phyloP scores from a whole-genome alignment of 2,113 vertebrate genomes.

The Thermophis baileyi region DNA sequence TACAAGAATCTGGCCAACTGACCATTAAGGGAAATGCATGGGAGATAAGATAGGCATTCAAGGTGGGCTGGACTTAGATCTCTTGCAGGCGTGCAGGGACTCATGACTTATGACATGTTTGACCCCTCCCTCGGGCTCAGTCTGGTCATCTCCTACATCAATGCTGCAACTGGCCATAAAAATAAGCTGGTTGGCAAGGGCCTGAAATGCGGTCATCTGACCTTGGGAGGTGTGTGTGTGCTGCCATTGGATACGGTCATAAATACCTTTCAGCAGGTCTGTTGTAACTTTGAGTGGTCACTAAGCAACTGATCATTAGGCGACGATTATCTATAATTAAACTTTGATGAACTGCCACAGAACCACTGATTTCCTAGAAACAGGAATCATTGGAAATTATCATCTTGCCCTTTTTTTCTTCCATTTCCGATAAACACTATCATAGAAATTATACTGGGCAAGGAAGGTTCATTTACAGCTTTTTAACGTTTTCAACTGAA shows the following conservation, averaged over 20 bases:
- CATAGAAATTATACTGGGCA: not conserved
- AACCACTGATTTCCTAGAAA: not conserved
- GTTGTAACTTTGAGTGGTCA: not conserved
- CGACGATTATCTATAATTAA: not conserved
- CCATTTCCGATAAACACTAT: not conserved
- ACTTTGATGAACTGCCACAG: not conserved
- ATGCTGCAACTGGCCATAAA: not conserved
- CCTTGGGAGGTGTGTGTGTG: not conserved
- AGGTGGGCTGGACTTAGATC: not conserved
- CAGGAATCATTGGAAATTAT: not conserved
- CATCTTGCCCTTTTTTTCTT: not conserved
- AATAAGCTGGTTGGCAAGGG: not conserved
- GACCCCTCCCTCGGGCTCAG: not conserved
- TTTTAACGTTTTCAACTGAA: not conserved
- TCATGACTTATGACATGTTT: not conserved
- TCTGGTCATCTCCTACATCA: not conserved
- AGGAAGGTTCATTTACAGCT: not conserved
- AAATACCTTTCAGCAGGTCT: not conserved
- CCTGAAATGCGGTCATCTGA: not conserved
- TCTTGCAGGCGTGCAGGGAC: fast-evolving
- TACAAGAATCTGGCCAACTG: not conserved
- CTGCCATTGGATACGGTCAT: not conserved
- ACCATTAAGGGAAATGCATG: not conserved
- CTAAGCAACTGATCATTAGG: not conserved
- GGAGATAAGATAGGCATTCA: not conserved